Conservation (phyloP, 2,797 vertebrate genomes). For the Cygnus olor region DNA sequence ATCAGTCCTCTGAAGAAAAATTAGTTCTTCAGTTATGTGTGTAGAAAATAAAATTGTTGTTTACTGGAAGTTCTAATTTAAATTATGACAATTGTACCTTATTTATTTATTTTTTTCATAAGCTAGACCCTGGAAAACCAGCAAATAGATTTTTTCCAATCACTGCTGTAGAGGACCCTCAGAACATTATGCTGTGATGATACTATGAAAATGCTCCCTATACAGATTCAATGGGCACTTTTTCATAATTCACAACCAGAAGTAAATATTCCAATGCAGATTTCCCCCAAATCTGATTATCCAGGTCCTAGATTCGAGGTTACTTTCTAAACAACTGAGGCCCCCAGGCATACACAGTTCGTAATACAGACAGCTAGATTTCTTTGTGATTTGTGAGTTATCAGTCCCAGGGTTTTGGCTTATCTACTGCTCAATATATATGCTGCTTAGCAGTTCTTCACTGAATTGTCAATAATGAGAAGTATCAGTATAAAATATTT, state of each 20-base stretch:
- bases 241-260: not conserved
- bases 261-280: not conserved
- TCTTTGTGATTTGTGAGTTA: not conserved
- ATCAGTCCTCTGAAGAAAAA: not conserved
- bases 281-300: not conserved
- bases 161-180: not conserved
- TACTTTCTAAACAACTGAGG: not conserved
- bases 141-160: not conserved
- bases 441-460: not conserved
- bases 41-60: not conserved
- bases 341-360: not conserved
- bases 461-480: not conserved
- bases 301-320: not conserved
- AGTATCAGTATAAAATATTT: not conserved
- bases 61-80: not conserved
- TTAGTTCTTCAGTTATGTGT: not conserved
- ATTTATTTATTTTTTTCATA: not conserved
- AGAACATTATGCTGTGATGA: not conserved
- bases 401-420: not conserved
- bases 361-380: not conserved
- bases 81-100: not conserved
- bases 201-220: not conserved
- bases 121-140: not conserved
- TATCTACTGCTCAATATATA: not conserved
- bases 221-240: not conserved